Percentiles rank a stretch among this genome's conserved stretches.
phyloP scores from a whole-genome alignment of 2,797 vertebrate genomes.

The Myotis myotis region DNA sequence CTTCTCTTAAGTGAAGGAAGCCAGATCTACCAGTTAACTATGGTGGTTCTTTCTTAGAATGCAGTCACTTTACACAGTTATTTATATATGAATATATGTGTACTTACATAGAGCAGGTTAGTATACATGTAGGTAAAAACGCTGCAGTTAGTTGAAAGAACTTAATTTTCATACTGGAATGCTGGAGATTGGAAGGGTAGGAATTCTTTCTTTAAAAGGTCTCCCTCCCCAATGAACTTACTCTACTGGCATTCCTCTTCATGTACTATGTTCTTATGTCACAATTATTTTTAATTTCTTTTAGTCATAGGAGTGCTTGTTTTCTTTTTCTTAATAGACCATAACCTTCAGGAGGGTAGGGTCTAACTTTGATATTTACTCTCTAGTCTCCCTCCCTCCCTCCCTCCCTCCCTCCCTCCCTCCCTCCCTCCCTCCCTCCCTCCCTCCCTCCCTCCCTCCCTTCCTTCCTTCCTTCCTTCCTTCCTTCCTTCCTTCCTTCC shows the following conservation, averaged over 20 bases:
- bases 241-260: background rate
- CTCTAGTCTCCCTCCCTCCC: background rate
- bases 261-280: background rate
- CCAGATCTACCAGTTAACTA: background rate
- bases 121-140: background rate
- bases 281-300: background rate
- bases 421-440: background rate
- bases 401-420: background rate
- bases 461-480: background rate
- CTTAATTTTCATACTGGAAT: background rate
- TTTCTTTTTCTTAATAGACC: background rate
- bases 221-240: background rate
- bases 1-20: background rate
- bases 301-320: background rate
- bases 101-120: background rate
- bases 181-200: background rate
- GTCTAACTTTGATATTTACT: background rate
- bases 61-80: background rate
- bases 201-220: background rate
- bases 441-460: background rate
- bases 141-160: background rate
- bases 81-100: background rate
- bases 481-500: background rate
- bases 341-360: background rate
- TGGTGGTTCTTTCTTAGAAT: background rate